These are phyloP conservation scores for Australoheros facetus DNA, from an alignment of 2,797 vertebrate species.

Conservation along the genomic window DNA sequence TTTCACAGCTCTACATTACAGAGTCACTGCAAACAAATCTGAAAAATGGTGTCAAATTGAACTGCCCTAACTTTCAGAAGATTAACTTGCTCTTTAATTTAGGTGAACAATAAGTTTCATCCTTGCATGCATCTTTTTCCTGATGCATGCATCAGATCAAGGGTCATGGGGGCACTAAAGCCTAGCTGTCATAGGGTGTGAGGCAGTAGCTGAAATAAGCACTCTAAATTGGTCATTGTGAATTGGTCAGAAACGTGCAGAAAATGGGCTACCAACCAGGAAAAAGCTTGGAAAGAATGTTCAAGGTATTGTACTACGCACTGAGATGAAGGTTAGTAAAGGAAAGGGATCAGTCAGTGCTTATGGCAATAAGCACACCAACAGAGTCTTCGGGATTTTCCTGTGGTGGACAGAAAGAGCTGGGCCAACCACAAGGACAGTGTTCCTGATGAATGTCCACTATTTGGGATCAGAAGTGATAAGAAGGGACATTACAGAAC, in stretches of 20 bases:
- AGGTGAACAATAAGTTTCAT: neutral
- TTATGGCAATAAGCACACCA: conserved; percentile 92
- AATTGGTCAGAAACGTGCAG: conserved; percentile 96
- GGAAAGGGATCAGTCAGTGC: conserved; percentile 95
- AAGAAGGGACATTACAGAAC: conserved; percentile 90
- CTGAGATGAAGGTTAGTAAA: conserved; percentile 94
- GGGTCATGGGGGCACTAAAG: neutral
- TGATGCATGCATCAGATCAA: neutral
- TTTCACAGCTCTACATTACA: neutral
- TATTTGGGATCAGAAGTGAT: conserved; percentile 84
- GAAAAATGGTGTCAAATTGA: neutral
- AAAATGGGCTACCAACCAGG: conserved; percentile 97
- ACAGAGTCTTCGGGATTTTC: conserved; percentile 94
- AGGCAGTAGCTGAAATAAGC: conserved; percentile 91
- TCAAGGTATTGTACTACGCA: conserved; percentile 96
- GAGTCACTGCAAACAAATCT: neutral
- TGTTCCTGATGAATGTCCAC: conserved; percentile 84
- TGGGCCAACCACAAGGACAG: conserved; percentile 97
- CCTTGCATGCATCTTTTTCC: neutral
- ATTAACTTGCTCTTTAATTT: neutral
- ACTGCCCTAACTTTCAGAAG: neutral
- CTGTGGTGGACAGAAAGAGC: conserved; percentile 90
- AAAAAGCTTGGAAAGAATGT: conserved; percentile 95
- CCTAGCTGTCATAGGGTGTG: neutral
- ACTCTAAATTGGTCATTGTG: conserved; percentile 83